phyloP scores from a whole-genome alignment of 2,113 vertebrate species.

The Nothocercus julius region DNA sequence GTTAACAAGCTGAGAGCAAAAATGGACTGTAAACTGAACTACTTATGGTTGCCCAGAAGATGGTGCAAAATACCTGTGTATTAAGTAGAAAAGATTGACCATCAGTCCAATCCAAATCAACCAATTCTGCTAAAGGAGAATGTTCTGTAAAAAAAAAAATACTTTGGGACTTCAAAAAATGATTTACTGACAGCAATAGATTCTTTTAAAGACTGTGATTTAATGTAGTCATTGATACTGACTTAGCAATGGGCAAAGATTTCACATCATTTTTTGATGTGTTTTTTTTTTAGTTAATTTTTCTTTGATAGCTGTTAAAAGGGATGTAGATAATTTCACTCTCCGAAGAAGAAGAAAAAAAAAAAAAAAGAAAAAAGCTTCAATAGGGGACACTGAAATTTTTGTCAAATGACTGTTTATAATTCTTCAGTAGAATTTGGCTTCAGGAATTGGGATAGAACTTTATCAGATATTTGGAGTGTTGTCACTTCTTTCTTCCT shows the following conservation, averaged over 20 bases:
- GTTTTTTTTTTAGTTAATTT: background rate
- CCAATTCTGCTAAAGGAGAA: background rate
- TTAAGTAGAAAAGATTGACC: background rate
- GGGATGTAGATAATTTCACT: background rate
- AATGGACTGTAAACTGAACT: background rate
- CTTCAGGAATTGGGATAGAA: background rate
- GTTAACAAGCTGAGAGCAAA: background rate
- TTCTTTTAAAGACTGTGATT: background rate
- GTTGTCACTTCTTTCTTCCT: background rate
- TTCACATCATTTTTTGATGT: background rate
- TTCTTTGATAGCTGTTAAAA: background rate
- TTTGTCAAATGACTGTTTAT: background rate
- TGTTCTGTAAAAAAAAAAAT: background rate
- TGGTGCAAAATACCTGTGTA: slow-evolving; percentile 16
- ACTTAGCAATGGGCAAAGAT: background rate
- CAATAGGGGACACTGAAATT: background rate
- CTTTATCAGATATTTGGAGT: background rate
- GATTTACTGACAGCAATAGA: background rate
- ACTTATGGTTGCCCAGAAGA: slow-evolving; percentile 59
- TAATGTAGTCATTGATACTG: background rate
- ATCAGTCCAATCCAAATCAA: background rate
- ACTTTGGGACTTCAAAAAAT: background rate
- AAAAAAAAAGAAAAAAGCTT: too few species aligned
- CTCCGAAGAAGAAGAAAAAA: background rate
- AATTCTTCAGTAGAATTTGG: background rate